Base-by-base conservation (phyloP, 2,888 invertebrate genomes). In the Lasius platythorax region DNA sequence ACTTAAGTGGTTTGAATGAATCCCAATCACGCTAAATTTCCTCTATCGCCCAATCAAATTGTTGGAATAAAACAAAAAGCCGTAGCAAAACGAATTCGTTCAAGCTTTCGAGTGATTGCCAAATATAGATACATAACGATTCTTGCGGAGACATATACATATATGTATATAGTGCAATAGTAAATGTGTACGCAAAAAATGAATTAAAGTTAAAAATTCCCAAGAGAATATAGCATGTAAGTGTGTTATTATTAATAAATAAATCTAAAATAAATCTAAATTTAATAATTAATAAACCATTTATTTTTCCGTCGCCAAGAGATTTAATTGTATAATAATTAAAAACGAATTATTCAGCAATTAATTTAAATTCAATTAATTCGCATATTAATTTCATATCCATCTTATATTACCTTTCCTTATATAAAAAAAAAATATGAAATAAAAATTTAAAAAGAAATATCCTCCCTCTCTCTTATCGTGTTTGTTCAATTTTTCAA, bases 1-100 rank as follows among this genome's bases (percentile, higher is more conserved):
- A 73, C 73, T 73, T 81, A 81, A 81, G 79, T 81, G 73, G 61
- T 81, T 73, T 33, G 79, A 81, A 81, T 73, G 61, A 81, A 81
- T 79, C 33, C 43, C 79, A 61, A 79, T 81, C 79, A 37, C 28
- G 79, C 79, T 63, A 81, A 81, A 81, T 81, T 81, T 81, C 73
- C 79, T 73, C 61, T 81, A 50, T 63, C 50, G 23, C 28, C 79
- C 40, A 37, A 81, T 73, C 73, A 73, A 81, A 81, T 70, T 73
- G 79, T 61, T 61, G 58, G n/a, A 72, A 53, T 46, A 9, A 72
- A 73, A 73, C 79, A 73, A 81, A 81, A 81, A 81, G 61, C 72
- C 37, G 37, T 63, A 46, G 33, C 46, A 28, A 81, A 50, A 73
- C 72, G 46, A 46, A 58, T 23, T 63, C 23, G 40, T 72, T 50